A percentile compares a stretch with the other conserved stretches of the same genome.
phyloP scores from a whole-genome alignment of 1,140 invertebrate species.

The Eupeodes corollae region DNA sequence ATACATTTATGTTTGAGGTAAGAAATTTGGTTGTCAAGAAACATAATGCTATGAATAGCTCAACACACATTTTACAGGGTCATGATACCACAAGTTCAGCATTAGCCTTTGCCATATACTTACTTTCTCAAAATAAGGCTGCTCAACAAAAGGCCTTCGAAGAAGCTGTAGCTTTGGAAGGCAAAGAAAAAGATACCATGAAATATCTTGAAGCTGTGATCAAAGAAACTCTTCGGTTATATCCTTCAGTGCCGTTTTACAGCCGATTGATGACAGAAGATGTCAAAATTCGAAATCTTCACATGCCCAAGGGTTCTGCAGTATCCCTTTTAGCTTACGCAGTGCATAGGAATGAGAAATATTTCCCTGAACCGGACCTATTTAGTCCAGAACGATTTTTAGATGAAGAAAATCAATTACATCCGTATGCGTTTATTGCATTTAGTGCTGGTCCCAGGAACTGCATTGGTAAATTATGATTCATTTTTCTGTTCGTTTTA shows the following conservation, averaged over 20 bases:
- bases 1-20: conserved; percentile 67
- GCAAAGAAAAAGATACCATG: conserved; percentile 48
- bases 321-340: conserved; percentile 16
- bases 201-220: conserved; percentile 55
- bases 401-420: conserved; percentile 19
- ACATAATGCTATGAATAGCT: not conserved
- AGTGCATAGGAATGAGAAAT: conserved; percentile 26
- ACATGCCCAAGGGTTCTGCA: conserved; percentile 18
- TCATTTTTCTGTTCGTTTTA: not conserved
- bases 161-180: conserved; percentile 33
- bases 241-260: conserved; percentile 57
- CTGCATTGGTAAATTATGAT: conserved; percentile 19
- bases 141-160: conserved; percentile 25
- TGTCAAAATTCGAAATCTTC: conserved; percentile 19
- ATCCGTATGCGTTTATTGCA: conserved; percentile 44
- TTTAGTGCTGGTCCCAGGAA: conserved; percentile 41
- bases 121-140: conserved; percentile 26
- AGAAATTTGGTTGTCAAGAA: not conserved
- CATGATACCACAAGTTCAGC: conserved; percentile 38
- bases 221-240: conserved; percentile 50
- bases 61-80: conserved; percentile 15
- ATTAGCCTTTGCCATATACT: conserved; percentile 28
- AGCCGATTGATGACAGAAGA: conserved; percentile 37
- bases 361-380: conserved; percentile 57
- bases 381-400: conserved; percentile 70